Evolutionary conservation across 2,113 vertebrate genomes (phyloP), one percentile per base, ranked within the genome.

Genomic region (Epinephelus moara): DNA sequence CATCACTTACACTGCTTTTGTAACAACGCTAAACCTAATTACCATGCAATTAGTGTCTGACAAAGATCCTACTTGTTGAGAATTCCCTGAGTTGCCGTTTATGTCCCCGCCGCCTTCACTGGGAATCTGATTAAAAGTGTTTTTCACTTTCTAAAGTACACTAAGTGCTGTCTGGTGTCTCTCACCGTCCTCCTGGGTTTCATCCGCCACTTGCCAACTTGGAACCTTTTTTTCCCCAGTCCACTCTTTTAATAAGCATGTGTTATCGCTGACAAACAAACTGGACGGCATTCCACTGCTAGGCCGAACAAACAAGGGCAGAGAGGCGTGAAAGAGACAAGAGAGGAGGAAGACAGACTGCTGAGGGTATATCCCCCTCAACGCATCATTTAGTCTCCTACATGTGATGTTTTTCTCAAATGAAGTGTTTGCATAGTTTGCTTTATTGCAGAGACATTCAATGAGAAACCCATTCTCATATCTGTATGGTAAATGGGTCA

Each of bases 201-300:
- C 50, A 27, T 84, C 50, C 67, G 33, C 47, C 19, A 53, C 45
- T 67, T 74, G 71, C 68, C 75, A 70, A 63, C 47, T 64, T 45
- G 12, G 45, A 82, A 75, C 47, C 37, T 7, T 27, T 60, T 70
- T 33, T 47, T 76, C 7, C 68, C 27, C 40, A 14, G 50, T 53
- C 2, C 42, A 21, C 80, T 61, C 49, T 70, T 47, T 73, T 73
- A 84, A 68, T 80, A 71, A 69, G 61, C 75, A 33, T 78, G 64
- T 88, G 70, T 75, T 88, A 33, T 59, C 19, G 18, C 69, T 70
- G 33, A 80, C 42, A 78, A 70, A 81, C 75, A 78, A 75, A 75
- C 53, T 56, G 64, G 81, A 53, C 2, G 10, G 30, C 49, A 74
- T 79, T 87, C 79, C 60, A 61, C 33, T 50, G 50, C 3, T 9